A percentile compares a stretch with the other conserved stretches of the same genome.
Evolutionary conservation across 1,140 invertebrate species (phyloP).

Genomic region (Hyposmocoma kahamanoa): DNA sequence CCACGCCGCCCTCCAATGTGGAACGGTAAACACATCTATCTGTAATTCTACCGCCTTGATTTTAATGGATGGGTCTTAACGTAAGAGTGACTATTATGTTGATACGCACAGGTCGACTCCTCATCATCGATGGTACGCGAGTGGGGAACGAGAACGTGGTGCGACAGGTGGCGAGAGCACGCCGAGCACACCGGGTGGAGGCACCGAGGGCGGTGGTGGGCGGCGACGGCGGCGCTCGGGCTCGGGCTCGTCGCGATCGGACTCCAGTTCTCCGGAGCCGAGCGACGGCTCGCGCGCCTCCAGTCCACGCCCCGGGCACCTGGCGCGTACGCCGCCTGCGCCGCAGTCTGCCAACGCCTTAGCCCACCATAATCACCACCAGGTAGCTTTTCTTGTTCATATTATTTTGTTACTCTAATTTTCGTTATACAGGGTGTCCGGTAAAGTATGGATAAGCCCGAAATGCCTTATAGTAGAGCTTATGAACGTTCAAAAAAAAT

Average conservation of each 20-base stretch:
- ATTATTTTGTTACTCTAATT: too few species aligned
- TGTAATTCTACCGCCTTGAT: too few species aligned
- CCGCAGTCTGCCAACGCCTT: conserved; percentile 25
- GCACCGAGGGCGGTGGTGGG: conserved; percentile 37
- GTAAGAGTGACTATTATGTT: conserved; percentile 13
- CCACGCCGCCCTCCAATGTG: conserved; percentile 56
- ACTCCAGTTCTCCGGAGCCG: conserved; percentile 55
- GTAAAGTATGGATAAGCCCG: too few species aligned
- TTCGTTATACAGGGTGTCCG: too few species aligned
- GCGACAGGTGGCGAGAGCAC: conserved; percentile 50
- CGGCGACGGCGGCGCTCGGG: conserved; percentile 47
- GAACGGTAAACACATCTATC: conserved; percentile 65
- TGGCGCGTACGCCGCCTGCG: not conserved
- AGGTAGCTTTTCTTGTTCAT: conserved; percentile 28
- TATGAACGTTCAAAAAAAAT: too few species aligned
- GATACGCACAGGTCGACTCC: conserved; percentile 54
- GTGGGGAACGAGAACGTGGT: conserved; percentile 37
- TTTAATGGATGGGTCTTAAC: conserved; percentile 7
- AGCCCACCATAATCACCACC: conserved; percentile 37
- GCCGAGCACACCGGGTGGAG: conserved; percentile 53
- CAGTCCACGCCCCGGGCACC: conserved; percentile 38
- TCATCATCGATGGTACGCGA: conserved; percentile 28
- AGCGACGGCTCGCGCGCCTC: conserved; percentile 60
- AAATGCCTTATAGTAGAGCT: too few species aligned
- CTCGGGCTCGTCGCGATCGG: conserved; percentile 54